These are phyloP conservation scores for Cryptocephalus primarius DNA, from an alignment of 2,888 invertebrate genomes.

Conservation along the genomic window DNA sequence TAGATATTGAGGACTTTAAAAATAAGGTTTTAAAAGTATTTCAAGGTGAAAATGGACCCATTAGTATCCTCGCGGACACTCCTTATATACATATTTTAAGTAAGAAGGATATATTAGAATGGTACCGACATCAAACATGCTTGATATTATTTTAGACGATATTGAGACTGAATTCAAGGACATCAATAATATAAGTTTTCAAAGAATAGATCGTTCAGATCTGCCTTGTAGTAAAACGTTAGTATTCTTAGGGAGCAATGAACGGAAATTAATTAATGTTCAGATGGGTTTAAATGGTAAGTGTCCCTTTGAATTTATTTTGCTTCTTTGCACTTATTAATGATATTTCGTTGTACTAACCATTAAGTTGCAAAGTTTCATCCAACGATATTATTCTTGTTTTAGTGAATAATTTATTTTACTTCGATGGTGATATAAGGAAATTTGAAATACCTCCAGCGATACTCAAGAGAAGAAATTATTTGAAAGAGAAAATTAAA, in stretches of 20 bases:
- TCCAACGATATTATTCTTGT: conserved; percentile 14
- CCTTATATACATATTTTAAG: conserved; percentile 53
- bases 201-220: conserved; percentile 15
- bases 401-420: conserved; percentile 46
- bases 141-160: conserved; percentile 7
- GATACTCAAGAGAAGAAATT: conserved; percentile 70
- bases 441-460: conserved; percentile 37
- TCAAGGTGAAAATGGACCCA: conserved; percentile 27
- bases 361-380: too few relatives aligned
- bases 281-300: conserved; percentile 25
- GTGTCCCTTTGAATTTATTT: conserved; percentile 1
- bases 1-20: conserved; percentile 41
- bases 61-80: conserved; percentile 57
- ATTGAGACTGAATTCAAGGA: conserved; percentile 4
- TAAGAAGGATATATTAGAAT: conserved; percentile 17
- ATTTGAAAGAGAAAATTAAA: conserved; percentile 80
- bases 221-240: conserved; percentile 33
- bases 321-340: not conserved
- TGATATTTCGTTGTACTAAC: too few relatives aligned
- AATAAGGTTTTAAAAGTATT: conserved; percentile 28
- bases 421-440: conserved; percentile 39
- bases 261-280: conserved; percentile 42
- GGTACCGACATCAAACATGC: too few relatives aligned
- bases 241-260: conserved; percentile 44
- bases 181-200: conserved; percentile 7